Conservation (phyloP, 1,140 invertebrate genomes). For the Cataglyphis hispanica region DNA sequence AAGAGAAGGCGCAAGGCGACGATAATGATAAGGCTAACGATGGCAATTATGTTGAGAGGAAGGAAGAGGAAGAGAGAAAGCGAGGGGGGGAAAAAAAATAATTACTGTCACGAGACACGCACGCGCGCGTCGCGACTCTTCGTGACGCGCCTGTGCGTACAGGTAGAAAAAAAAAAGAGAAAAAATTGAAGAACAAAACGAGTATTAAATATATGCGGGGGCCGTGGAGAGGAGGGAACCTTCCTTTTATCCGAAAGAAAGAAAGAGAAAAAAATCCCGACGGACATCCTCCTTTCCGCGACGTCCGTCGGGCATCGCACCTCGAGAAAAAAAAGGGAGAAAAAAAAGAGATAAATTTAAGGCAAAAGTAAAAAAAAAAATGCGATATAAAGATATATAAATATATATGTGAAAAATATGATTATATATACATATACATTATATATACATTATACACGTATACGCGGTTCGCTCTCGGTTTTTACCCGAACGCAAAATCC, state of each 20-base stretch:
- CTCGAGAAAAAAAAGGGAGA: constrained; percentile 38
- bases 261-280: constrained; percentile 29
- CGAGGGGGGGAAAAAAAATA: constrained; percentile 66
- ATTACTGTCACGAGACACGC: constrained; percentile 77
- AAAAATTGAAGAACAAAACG: constrained; percentile 78
- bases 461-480: constrained; percentile 68
- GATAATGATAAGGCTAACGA: constrained; percentile 19
- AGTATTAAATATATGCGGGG: constrained; percentile 86
- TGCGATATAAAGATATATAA: constrained; percentile 67
- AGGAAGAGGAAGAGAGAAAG: constrained; percentile 25
- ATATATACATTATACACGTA: constrained; percentile 60
- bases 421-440: constrained; percentile 62
- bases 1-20: constrained; percentile 14
- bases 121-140: constrained; percentile 68
- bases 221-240: constrained; percentile 85
- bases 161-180: constrained; percentile 68
- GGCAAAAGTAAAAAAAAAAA: constrained; percentile 68
- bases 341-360: constrained; percentile 69
- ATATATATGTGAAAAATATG: constrained; percentile 54
- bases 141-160: constrained; percentile 72
- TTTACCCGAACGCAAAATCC: constrained; percentile 60
- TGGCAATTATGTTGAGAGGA: constrained; percentile 25
- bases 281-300: constrained; percentile 38
- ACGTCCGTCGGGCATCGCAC: constrained; percentile 51
- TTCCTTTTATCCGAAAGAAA: constrained; percentile 78